Evolutionary conservation across 37 sponge, comb jelly and placozoan species (phyloP).

Genomic region (Eunapius fragilis): DNA sequence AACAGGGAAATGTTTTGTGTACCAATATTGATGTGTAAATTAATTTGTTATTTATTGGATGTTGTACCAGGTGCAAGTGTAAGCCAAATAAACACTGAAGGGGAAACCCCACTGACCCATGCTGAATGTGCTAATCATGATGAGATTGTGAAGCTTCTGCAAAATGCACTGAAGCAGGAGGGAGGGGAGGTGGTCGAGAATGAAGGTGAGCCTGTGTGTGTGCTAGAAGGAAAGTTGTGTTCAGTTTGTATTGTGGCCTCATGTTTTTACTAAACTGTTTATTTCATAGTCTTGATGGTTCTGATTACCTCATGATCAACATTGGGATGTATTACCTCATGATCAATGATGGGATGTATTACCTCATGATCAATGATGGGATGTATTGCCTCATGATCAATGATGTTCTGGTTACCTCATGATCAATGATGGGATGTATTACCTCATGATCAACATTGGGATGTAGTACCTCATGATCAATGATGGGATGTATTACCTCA

Average conservation of each 20-base stretch:
- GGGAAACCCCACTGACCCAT: constrained; percentile 61
- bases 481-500: too few species aligned
- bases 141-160: constrained; percentile 45
- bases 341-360: too few species aligned
- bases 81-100: constrained; percentile 53
- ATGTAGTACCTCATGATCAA: too few species aligned
- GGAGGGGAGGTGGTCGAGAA: constrained; percentile 1
- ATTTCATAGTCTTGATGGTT: too few species aligned
- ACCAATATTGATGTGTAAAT: neutral
- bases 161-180: constrained; percentile 25
- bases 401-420: too few species aligned
- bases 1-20: neutral
- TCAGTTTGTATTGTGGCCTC: neutral
- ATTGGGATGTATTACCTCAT: too few species aligned
- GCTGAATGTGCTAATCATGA: constrained; percentile 58
- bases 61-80: constrained; percentile 49
- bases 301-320: too few species aligned
- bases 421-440: too few species aligned
- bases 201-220: constrained; percentile 9
- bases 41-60: neutral
- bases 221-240: neutral
- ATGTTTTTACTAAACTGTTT: too few species aligned
- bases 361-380: too few species aligned
- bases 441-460: too few species aligned
- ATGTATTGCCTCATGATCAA: too few species aligned